Conservation (phyloP, 1,140 invertebrate species). For the Drosophila albomicans region DNA sequence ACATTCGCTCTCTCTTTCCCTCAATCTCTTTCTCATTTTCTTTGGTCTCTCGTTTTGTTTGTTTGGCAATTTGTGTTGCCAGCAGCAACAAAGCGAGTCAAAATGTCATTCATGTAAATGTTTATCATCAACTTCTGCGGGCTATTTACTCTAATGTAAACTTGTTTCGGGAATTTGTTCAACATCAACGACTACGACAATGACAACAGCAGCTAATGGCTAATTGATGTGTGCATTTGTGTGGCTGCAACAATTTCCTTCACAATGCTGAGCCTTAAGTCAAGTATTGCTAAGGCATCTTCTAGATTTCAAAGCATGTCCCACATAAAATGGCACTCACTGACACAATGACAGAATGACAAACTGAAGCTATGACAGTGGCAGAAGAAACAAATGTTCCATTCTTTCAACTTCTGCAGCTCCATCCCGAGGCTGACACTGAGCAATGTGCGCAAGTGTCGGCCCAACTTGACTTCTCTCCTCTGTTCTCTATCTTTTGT, state of each 20-base stretch:
- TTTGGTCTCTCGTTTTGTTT: slow-evolving; percentile 5
- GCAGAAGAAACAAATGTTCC: slow-evolving; percentile 26
- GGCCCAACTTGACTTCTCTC: slow-evolving; percentile 12
- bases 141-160: slow-evolving; percentile 35
- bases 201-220: slow-evolving; percentile 12
- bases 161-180: slow-evolving; percentile 21
- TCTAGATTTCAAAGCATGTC: slow-evolving; percentile 26
- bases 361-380: slow-evolving; percentile 14
- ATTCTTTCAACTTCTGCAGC: slow-evolving; percentile 11
- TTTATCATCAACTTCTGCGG: slow-evolving; percentile 39
- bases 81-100: slow-evolving; percentile 33
- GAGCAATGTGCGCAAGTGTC: slow-evolving; percentile 47
- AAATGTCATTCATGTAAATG: slow-evolving; percentile 36
- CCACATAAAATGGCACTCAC: slow-evolving; percentile 38
- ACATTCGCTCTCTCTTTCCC: background rate
- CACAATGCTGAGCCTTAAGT: background rate
- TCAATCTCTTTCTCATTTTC: background rate
- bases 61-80: slow-evolving; percentile 40
- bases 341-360: slow-evolving; percentile 33
- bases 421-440: slow-evolving; percentile 41
- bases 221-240: slow-evolving; percentile 46
- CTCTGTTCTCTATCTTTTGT: background rate
- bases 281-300: background rate
- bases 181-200: background rate
- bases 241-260: slow-evolving; percentile 2